Base-by-base conservation (phyloP, 2,797 vertebrate species). In the Fistularia tabacaria region DNA sequence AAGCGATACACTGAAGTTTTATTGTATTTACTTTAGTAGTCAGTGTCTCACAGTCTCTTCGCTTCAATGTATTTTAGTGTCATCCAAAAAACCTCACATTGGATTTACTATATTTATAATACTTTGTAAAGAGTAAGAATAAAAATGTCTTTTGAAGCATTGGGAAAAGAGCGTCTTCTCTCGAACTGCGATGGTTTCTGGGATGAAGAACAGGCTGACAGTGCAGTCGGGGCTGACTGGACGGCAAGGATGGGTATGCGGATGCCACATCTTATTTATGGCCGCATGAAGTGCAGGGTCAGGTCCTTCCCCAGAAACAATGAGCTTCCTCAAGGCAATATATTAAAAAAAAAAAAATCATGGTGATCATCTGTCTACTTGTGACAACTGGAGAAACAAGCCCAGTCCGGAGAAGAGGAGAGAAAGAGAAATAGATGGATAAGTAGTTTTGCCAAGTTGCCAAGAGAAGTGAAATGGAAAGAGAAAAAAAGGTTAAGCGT, bases 241-340 rank as follows among this genome's bases (percentile, higher is more conserved):
- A 77, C 55, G 72, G 76, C 58, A 66, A 72, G 69, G 72, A 66
- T 70, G 52, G 58, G 64, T 57, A 64, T 72, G 64, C 71, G 69
- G 63, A 81, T 71, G 77, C 74, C 66, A 77, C 74, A 64, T 84
- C 81, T 85, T 89, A 87, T 90, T 89, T 88, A 89, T 83, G 79
- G 77, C 71, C 68, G 53, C 71, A 66, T 81, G 76, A 84, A 89
- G 83, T 85, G 82, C 84, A 80, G 79, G 85, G 83, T 88, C 85
- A 85, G 81, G 75, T 83, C 80, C 75, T 79, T 81, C 74, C 66
- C 49, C 76, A 69, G 73, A 83, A 74, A 73, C 70, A 75, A 76
- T 74, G 73, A 78, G 64, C 79, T 84, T 87, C 74, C 78, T 83
- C 43, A 8, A 64, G 79, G 81, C 73, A 70, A 68, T 85, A 25